A percentile compares a stretch with the other conserved stretches of the same genome.
phyloP scores from a whole-genome alignment of 2,888 invertebrate species.

The Amphipyra berbera region DNA sequence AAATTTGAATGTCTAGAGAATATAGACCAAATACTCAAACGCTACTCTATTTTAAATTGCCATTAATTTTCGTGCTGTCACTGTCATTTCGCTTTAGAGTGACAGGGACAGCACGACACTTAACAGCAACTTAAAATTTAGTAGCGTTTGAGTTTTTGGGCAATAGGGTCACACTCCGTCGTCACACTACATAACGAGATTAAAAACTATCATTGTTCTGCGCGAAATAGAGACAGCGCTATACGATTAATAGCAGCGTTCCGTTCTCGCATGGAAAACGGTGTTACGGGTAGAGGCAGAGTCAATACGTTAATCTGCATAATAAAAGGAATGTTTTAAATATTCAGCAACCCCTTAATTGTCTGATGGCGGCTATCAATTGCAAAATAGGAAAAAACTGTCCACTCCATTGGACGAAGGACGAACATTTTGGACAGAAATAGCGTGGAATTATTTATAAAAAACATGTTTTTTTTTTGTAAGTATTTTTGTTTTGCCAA shows the following conservation, averaged over 20 bases:
- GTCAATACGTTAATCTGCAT: conserved; percentile 88
- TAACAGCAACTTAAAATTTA: too few relatives aligned
- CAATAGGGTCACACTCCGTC: too few relatives aligned
- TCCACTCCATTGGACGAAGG: conserved; percentile 80
- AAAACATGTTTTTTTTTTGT: too few relatives aligned
- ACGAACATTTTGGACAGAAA: conserved; percentile 69
- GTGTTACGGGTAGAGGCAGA: conserved; percentile 57
- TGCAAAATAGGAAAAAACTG: conserved; percentile 86
- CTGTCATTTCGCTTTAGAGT: too few relatives aligned
- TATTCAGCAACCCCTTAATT: conserved; percentile 85
- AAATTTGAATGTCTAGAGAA: conserved; percentile 31
- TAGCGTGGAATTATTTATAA: conserved; percentile 58
- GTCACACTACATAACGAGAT: conserved; percentile 26
- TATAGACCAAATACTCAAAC: too few relatives aligned
- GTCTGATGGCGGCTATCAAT: conserved; percentile 85
- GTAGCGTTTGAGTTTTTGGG: too few relatives aligned
- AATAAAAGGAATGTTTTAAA: conserved; percentile 86
- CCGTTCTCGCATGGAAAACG: conserved; percentile 35
- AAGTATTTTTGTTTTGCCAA: too few relatives aligned
- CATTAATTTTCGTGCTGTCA: too few relatives aligned
- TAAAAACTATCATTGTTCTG: conserved; percentile 42
- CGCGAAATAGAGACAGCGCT: conserved; percentile 26
- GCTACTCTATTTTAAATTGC: too few relatives aligned
- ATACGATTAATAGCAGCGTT: conserved; percentile 11
- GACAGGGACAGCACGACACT: too few relatives aligned